Evolutionary conservation across 1,140 invertebrate species (phyloP).

Genomic region (Spodoptera frugiperda): DNA sequence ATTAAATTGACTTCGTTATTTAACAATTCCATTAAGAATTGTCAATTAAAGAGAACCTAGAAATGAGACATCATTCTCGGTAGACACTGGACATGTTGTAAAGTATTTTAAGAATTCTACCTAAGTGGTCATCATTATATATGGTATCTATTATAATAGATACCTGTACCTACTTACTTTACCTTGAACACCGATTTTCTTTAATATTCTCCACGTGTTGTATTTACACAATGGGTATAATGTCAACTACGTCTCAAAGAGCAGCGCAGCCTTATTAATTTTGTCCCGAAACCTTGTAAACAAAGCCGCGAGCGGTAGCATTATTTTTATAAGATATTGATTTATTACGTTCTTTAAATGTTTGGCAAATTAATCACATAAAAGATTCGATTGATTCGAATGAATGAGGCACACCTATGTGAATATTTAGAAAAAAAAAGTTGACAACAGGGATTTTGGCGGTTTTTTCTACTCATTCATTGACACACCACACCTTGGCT

Average conservation of each 20-base stretch:
- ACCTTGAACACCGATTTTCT: constrained; percentile 24
- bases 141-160: too few species aligned
- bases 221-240: background rate
- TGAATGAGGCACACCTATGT: constrained; percentile 22
- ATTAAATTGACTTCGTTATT: background rate
- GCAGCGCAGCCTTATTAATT: constrained; percentile 5
- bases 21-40: too few species aligned
- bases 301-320: constrained; percentile 34
- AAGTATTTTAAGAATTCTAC: background rate
- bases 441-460: constrained; percentile 11
- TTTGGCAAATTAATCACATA: constrained; percentile 37
- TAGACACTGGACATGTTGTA: too few species aligned
- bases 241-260: constrained; percentile 9
- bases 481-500: constrained; percentile 9
- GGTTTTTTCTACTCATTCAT: constrained; percentile 8
- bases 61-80: too few species aligned
- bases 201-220: background rate
- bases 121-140: background rate
- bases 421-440: background rate
- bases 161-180: background rate
- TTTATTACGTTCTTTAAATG: constrained; percentile 29
- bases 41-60: too few species aligned
- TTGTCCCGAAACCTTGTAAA: background rate
- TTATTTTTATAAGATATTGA: constrained; percentile 19
- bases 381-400: constrained; percentile 33